A percentile compares a stretch with the other conserved stretches of the same genome.
These are phyloP conservation scores for Hylaea fasciaria DNA, from an alignment of 2,888 invertebrate species.

Conservation along the genomic window DNA sequence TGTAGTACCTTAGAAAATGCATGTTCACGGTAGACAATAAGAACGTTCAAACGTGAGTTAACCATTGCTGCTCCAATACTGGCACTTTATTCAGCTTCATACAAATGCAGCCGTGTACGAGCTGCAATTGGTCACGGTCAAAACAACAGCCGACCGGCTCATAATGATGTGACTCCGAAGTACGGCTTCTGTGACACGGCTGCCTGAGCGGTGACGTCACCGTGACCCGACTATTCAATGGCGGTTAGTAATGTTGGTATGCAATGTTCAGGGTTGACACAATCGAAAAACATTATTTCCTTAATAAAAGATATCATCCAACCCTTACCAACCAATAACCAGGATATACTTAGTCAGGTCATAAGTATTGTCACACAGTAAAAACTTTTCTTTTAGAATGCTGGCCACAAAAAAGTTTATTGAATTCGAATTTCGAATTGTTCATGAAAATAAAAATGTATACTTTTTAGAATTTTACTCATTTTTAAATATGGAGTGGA, in stretches of 20 bases:
- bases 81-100: neutral
- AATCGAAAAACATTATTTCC: slow-evolving; percentile 35
- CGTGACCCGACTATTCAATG: slow-evolving; percentile 59
- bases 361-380: too few relatives aligned
- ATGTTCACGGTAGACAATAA: slow-evolving; percentile 11
- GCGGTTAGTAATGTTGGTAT: slow-evolving; percentile 53
- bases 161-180: slow-evolving; percentile 50
- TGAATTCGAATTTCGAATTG: too few relatives aligned
- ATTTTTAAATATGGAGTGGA: too few relatives aligned
- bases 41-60: neutral
- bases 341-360: too few relatives aligned
- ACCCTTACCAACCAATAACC: too few relatives aligned
- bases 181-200: slow-evolving; percentile 78
- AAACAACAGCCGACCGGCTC: slow-evolving; percentile 21
- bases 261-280: slow-evolving; percentile 45
- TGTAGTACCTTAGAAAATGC: slow-evolving; percentile 53
- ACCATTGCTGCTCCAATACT: slow-evolving; percentile 13
- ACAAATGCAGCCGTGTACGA: slow-evolving; percentile 11
- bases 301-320: slow-evolving; percentile 29
- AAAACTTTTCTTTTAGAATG: too few relatives aligned
- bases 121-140: slow-evolving; percentile 50
- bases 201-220: slow-evolving; percentile 79
- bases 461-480: too few relatives aligned
- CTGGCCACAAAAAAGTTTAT: too few relatives aligned
- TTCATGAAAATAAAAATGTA: too few relatives aligned